A percentile compares a stretch with the other conserved stretches of the same genome.
phyloP scores from a whole-genome alignment of 2,113 vertebrate genomes.

The Daboia siamensis region DNA sequence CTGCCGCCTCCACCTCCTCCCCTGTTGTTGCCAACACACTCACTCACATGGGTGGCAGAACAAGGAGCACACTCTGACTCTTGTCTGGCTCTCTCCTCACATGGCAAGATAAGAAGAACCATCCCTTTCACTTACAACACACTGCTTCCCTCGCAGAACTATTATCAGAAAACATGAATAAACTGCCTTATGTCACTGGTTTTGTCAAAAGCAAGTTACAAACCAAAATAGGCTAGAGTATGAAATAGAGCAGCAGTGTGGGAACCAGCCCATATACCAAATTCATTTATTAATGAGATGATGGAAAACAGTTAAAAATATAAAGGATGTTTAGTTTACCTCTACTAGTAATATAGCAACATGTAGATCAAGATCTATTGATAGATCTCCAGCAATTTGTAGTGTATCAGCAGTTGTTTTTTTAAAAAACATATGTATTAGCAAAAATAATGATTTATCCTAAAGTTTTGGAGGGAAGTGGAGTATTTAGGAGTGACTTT shows the following conservation, averaged over 20 bases:
- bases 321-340: not conserved
- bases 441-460: not conserved
- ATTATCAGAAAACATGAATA: conserved; percentile 49
- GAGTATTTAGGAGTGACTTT: not conserved
- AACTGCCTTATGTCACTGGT: conserved; percentile 21
- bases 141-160: conserved; percentile 34
- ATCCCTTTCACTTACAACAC: conserved; percentile 26
- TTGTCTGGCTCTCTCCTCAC: conserved; percentile 27
- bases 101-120: conserved; percentile 23
- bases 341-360: not conserved
- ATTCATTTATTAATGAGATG: not conserved
- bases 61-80: conserved; percentile 34
- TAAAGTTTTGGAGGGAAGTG: not conserved
- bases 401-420: not conserved
- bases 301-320: not conserved
- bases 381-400: not conserved
- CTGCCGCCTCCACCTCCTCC: conserved; percentile 4
- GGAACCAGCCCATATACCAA: conserved; percentile 6
- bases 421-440: not conserved
- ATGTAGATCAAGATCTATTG: not conserved
- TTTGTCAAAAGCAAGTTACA: conserved; percentile 30
- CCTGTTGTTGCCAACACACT: not conserved
- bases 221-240: not conserved
- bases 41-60: conserved; percentile 9
- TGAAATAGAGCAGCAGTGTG: conserved; percentile 8